Percentiles rank a stretch among this genome's conserved stretches.
These are phyloP conservation scores for Neoitamus cyanurus DNA, from an alignment of 2,888 invertebrate species.

Conservation along the genomic window DNA sequence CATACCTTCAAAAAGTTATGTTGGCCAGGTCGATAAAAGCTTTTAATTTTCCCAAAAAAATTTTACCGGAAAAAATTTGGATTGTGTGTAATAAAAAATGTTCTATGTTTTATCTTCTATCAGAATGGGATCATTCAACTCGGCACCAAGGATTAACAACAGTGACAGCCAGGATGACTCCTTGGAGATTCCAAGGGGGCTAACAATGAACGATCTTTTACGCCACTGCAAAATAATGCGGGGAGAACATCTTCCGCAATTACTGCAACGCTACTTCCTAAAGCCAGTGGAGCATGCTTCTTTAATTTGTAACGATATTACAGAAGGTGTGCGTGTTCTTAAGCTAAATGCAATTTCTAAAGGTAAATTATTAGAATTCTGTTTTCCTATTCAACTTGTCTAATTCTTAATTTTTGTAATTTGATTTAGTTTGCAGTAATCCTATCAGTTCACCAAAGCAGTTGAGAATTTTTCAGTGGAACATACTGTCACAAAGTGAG, in stretches of 20 bases:
- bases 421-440: slow-evolving; percentile 68
- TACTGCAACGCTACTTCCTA: slow-evolving; percentile 64
- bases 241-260: slow-evolving; percentile 67
- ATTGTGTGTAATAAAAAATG: not conserved
- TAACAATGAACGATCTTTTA: slow-evolving; percentile 68
- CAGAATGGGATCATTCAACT: slow-evolving; percentile 79
- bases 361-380: slow-evolving; percentile 59
- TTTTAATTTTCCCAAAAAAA: not conserved
- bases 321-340: slow-evolving; percentile 63
- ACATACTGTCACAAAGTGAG: slow-evolving; percentile 77
- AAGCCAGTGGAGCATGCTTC: slow-evolving; percentile 56
- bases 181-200: slow-evolving; percentile 66
- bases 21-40: slow-evolving; percentile 61
- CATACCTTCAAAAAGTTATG: slow-evolving; percentile 65
- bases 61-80: not conserved
- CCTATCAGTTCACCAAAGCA: slow-evolving; percentile 66
- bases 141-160: slow-evolving; percentile 74
- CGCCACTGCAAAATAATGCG: slow-evolving; percentile 68
- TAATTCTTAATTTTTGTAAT: slow-evolving; percentile 46
- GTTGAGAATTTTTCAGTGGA: slow-evolving; percentile 77
- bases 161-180: slow-evolving; percentile 73
- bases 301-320: slow-evolving; percentile 59
- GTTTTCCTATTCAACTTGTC: no score
- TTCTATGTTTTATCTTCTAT: not conserved
- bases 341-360: slow-evolving; percentile 68